Percentiles rank a stretch among this genome's conserved stretches.
Conservation (phyloP, 2,797 vertebrate genomes). For the Enteromius thamalakanensis region DNA sequence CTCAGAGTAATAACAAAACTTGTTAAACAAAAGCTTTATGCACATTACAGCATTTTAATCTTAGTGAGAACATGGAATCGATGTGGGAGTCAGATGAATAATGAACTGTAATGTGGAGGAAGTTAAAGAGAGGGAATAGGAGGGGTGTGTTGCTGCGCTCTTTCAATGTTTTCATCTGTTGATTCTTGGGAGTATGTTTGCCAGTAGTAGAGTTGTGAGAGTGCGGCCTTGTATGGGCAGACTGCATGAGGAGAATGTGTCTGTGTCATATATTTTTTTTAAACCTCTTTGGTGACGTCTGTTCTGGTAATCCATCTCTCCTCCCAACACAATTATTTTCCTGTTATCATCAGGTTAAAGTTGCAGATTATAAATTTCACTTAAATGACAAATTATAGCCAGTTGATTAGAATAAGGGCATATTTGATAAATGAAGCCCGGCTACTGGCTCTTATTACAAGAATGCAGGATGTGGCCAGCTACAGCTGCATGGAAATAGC, state of each 20-base stretch:
- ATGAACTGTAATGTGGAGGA: slow-evolving; percentile 16
- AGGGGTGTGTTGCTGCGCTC: slow-evolving; percentile 34
- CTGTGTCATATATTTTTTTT: not conserved
- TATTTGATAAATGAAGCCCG: slow-evolving; percentile 12
- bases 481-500: slow-evolving; percentile 55
- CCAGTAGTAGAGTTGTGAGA: slow-evolving; percentile 48
- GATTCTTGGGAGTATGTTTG: slow-evolving; percentile 45
- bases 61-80: not conserved
- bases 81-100: slow-evolving; percentile 19
- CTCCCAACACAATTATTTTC: not conserved
- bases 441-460: slow-evolving; percentile 49
- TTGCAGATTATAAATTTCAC: not conserved
- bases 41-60: not conserved
- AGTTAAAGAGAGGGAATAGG: slow-evolving; percentile 23
- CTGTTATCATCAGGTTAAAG: not conserved
- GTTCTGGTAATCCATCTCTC: not conserved
- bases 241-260: slow-evolving; percentile 26
- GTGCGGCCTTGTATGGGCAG: slow-evolving; percentile 70
- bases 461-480: slow-evolving; percentile 61
- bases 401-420: slow-evolving; percentile 1
- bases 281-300: not conserved
- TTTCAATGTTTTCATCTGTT: slow-evolving; percentile 52
- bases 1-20: not conserved
- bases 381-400: not conserved
- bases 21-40: not conserved